These are phyloP conservation scores for Osmoderma eremita DNA, from an alignment of 2,888 invertebrate species.

Conservation along the genomic window DNA sequence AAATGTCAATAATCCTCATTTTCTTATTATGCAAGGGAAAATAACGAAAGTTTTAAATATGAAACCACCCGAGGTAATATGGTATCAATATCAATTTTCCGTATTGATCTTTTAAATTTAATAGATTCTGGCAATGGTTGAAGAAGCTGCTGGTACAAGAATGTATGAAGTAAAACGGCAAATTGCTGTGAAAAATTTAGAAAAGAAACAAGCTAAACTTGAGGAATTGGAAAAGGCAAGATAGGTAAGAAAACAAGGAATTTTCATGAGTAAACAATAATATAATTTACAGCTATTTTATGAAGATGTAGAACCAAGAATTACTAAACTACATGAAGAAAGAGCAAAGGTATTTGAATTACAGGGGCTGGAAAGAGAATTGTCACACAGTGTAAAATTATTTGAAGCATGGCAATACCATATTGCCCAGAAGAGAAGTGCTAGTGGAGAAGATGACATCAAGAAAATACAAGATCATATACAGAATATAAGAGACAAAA, in stretches of 20 bases:
- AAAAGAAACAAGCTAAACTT: slow-evolving; percentile 91
- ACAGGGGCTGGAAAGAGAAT: slow-evolving; percentile 84
- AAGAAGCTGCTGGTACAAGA: slow-evolving; percentile 97
- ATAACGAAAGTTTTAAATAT: slow-evolving; percentile 99
- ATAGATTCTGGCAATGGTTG: slow-evolving; percentile 94
- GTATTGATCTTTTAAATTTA: slow-evolving; percentile 32
- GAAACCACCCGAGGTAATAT: slow-evolving; percentile 91
- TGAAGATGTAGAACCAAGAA: slow-evolving; percentile 91
- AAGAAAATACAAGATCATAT: slow-evolving; percentile 53
- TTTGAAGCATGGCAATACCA: slow-evolving; percentile 79
- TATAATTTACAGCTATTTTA: slow-evolving; percentile 67
- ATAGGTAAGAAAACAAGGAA: slow-evolving; percentile 36
- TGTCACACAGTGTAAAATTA: slow-evolving; percentile 82
- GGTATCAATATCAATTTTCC: not conserved
- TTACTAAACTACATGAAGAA: slow-evolving; percentile 87
- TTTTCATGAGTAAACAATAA: not conserved
- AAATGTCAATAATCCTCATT: slow-evolving; percentile 99
- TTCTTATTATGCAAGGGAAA: slow-evolving; percentile 99
- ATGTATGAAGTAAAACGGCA: slow-evolving; percentile 96
- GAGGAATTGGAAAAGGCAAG: slow-evolving; percentile 83
- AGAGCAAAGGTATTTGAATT: slow-evolving; percentile 86
- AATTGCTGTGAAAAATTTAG: slow-evolving; percentile 85
- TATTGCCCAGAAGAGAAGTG: slow-evolving; percentile 54
- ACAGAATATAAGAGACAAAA: slow-evolving; percentile 61
- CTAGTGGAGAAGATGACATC: slow-evolving; percentile 53